A percentile compares a stretch with the other conserved stretches of the same genome.
Conservation (phyloP, 2,888 invertebrate species). For the Cephalotes varians region DNA sequence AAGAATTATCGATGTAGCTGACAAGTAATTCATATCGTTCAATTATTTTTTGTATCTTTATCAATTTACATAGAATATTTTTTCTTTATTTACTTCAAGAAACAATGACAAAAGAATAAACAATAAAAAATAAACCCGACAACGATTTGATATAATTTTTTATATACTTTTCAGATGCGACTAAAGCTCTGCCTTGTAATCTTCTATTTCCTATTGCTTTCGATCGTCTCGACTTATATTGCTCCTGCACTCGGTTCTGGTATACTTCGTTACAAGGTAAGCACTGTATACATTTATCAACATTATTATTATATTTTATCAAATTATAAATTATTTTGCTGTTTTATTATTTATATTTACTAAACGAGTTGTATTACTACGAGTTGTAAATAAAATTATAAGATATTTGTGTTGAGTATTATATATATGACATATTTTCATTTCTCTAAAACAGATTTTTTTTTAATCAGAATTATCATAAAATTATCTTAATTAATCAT, state of each 20-base stretch:
- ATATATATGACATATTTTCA: background rate
- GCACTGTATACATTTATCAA: constrained; percentile 18
- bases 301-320: background rate
- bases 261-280: constrained; percentile 76
- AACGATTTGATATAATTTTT: constrained; percentile 26
- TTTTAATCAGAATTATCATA: background rate
- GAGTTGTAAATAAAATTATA: background rate
- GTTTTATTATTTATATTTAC: background rate
- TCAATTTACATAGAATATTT: background rate
- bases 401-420: background rate
- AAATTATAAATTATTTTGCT: background rate
- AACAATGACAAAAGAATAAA: constrained; percentile 12
- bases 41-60: background rate
- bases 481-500: constrained; percentile 20
- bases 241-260: constrained; percentile 60
- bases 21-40: constrained; percentile 1
- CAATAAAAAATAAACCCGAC: background rate
- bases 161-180: constrained; percentile 78
- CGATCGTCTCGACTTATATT: constrained; percentile 71
- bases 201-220: constrained; percentile 70
- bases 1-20: background rate
- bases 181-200: constrained; percentile 68
- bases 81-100: background rate
- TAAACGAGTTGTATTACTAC: background rate
- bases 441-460: background rate